Evolutionary conservation across 2,888 invertebrate genomes (phyloP).

Genomic region (Mythimna pallens): DNA sequence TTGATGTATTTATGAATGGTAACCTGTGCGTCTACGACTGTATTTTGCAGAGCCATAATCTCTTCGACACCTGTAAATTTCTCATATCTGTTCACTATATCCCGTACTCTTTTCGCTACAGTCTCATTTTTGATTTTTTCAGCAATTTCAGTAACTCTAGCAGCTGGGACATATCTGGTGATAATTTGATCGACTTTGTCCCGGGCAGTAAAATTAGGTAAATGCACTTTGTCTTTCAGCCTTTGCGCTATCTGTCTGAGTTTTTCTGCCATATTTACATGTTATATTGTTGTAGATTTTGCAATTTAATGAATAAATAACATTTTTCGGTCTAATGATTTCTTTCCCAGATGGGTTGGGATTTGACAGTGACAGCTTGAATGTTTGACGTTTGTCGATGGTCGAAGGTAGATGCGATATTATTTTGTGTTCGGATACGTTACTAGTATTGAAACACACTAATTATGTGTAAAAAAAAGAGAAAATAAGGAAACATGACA

Average conservation of each 20-base stretch:
- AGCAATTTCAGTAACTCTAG: constrained; percentile 81
- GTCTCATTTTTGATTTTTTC: constrained; percentile 82
- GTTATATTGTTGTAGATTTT: constrained; percentile 68
- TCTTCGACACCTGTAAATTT: constrained; percentile 94
- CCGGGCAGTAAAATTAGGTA: constrained; percentile 76
- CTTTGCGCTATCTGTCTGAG: constrained; percentile 82
- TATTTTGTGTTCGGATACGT: constrained; percentile 43
- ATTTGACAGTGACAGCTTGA: constrained; percentile 46
- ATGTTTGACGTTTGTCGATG: constrained; percentile 27
- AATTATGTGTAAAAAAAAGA: too few relatives aligned
- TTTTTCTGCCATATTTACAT: constrained; percentile 87
- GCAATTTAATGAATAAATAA: constrained; percentile 58
- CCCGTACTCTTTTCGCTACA: constrained; percentile 80
- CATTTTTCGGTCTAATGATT: constrained; percentile 72
- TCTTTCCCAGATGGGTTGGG: constrained; percentile 63
- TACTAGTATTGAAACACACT: too few relatives aligned
- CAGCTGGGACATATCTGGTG: constrained; percentile 81
- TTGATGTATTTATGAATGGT: not conserved
- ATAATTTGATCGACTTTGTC: constrained; percentile 84
- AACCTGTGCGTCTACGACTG: constrained; percentile 93
- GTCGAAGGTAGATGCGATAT: constrained; percentile 27
- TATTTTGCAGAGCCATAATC: constrained; percentile 93
- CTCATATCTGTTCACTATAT: constrained; percentile 92
- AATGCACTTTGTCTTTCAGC: constrained; percentile 81
- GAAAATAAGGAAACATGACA: too few relatives aligned